These are phyloP conservation scores for Trachelus iudaicus DNA, from an alignment of 2,888 invertebrate species.

Conservation along the genomic window DNA sequence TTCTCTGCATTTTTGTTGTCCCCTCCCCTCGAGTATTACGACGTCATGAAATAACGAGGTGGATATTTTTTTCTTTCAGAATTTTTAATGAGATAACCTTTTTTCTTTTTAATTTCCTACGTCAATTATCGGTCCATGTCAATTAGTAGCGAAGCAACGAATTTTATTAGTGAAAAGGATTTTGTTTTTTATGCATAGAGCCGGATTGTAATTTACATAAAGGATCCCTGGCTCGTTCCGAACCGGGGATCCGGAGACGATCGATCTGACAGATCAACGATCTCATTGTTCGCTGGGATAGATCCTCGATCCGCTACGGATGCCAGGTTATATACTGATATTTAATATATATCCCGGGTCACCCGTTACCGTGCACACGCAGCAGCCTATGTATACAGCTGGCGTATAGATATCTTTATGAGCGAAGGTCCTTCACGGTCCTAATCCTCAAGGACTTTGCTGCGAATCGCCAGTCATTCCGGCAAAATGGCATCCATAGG, in stretches of 20 bases:
- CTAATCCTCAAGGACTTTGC: conserved; percentile 2
- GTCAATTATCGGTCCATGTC: not conserved
- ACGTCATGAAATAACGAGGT: not conserved
- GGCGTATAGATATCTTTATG: not conserved
- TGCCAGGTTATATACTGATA: not conserved
- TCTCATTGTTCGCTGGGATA: not conserved
- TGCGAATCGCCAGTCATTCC: conserved; percentile 3
- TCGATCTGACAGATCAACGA: not conserved
- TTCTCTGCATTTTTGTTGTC: not conserved
- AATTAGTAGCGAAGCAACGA: not conserved
- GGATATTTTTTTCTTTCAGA: not conserved
- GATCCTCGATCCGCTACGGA: not conserved
- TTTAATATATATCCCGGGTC: not conserved
- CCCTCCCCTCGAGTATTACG: not conserved
- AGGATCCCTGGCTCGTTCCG: not conserved
- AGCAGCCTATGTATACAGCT: not conserved
- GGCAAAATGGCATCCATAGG: not conserved
- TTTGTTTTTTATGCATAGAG: not conserved
- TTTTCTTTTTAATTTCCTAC: not conserved
- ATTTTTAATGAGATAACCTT: not conserved
- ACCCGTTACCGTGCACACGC: not conserved
- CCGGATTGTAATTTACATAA: not conserved
- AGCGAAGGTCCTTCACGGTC: conserved; percentile 1
- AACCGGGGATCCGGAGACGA: not conserved
- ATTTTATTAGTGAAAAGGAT: not conserved